Base-by-base conservation (phyloP, 2,797 vertebrate species). In the Epinephelus awoara region DNA sequence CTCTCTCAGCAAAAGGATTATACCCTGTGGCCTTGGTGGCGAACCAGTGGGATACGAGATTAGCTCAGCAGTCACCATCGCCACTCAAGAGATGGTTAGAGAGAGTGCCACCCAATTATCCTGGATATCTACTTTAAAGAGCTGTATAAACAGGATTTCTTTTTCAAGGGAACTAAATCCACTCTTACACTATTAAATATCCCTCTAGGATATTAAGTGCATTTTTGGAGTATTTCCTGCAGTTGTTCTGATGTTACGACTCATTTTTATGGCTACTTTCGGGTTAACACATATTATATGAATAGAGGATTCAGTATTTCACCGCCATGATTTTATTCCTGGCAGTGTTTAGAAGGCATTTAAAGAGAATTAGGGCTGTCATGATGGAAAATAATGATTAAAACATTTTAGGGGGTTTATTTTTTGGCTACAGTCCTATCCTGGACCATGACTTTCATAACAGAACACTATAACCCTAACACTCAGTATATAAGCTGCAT, bases 21-120 rank as follows among this genome's bases (percentile, higher is more conserved):
- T 29, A 68, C 42, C 44, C 67, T 61, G 55, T 58, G 77, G 77
- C 77, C 75, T 83, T 82, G 75, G 86, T 82, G 68, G 79, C 70
- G 54, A 89, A 89, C 75, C 87, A 78, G 84, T 73, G 75, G 86
- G 86, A 87, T 68, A 59, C 66, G 63, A 80, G 84, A 90, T 87
- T 87, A 90, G 77, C 64, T 72, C 75, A 74, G 74, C 77, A 83
- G 75, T 85, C 54, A 70, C 66, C 70, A 71, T 61, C 58, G 42
- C 70, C 21, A 54, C 64, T 59, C 40, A 59, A 67, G 65, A 76
- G 72, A 75, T 67, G 23, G 61, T 78, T 74, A 47, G 44, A 59
- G 69, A 78, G 69, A 78, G 69, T 29, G 68, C 66, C 23, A 25
- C 70, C 55, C 89, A 90, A 85, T 91, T 90, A 88, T 80, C 75